phyloP scores from a whole-genome alignment of 2,797 vertebrate genomes.

The Microcaecilia unicolor region DNA sequence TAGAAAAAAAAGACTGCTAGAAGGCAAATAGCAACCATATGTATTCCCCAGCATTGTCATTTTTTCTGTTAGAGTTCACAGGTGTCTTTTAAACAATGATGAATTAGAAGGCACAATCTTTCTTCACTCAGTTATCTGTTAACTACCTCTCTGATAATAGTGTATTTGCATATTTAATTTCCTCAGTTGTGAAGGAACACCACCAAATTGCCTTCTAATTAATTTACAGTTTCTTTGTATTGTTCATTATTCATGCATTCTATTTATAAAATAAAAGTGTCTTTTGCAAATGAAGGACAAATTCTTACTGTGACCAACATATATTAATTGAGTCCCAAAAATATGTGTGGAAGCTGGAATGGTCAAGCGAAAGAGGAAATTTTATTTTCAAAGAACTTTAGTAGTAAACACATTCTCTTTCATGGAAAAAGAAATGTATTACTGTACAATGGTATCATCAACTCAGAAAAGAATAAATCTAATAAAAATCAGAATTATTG shows the following conservation, averaged over 20 bases:
- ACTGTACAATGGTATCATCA: no score
- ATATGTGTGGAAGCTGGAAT: conserved; percentile 1
- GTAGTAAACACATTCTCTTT: no score
- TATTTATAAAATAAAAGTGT: conserved; percentile 50
- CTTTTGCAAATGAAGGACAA: no score
- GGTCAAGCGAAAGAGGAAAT: not conserved
- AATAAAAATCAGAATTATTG: no score
- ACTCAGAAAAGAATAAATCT: no score
- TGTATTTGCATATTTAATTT: conserved; percentile 64
- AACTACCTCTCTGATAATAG: conserved; percentile 55
- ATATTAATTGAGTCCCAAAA: conserved; percentile 24
- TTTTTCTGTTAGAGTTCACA: conserved; percentile 42
- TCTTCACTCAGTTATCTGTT: conserved; percentile 48
- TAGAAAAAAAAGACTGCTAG: conserved; percentile 29
- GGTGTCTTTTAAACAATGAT: conserved; percentile 61
- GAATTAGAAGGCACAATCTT: conserved; percentile 41
- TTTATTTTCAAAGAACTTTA: conserved; percentile 1
- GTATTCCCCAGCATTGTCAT: conserved; percentile 41
- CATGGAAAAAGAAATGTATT: no score
- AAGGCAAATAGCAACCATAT: conserved; percentile 41
- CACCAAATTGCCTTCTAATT: conserved; percentile 52
- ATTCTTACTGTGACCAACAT: conserved; percentile 24
- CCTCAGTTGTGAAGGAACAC: conserved; percentile 49
- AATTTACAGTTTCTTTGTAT: conserved; percentile 47
- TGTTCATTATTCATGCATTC: conserved; percentile 49